Evolutionary conservation across 2,888 invertebrate genomes (phyloP).

Genomic region (Lamellibrachia satsuma): DNA sequence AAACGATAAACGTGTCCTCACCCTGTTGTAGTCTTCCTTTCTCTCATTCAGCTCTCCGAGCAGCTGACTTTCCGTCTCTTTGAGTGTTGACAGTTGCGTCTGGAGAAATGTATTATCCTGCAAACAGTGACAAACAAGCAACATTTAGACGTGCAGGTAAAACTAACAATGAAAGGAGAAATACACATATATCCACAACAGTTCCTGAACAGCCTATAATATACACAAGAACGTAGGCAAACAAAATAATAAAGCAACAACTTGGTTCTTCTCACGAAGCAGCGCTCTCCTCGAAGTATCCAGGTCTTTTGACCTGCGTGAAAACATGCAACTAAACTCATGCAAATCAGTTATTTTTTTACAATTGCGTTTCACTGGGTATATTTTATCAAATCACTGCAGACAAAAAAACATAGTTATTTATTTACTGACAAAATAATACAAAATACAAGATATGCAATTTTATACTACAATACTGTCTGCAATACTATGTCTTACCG

Average conservation of each 20-base stretch:
- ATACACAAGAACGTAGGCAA: neutral
- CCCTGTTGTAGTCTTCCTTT: neutral
- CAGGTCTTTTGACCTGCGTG: neutral
- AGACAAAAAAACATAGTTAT: too few relatives aligned
- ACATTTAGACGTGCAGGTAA: neutral
- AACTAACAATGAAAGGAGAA: neutral
- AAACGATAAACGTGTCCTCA: neutral
- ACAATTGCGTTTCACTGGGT: too few relatives aligned
- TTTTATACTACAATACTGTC: too few relatives aligned
- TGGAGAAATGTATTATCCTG: neutral
- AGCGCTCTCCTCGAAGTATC: neutral
- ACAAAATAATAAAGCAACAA: neutral
- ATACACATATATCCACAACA: neutral
- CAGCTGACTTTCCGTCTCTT: neutral
- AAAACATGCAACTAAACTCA: neutral
- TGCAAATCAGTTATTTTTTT: too few relatives aligned
- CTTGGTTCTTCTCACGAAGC: neutral
- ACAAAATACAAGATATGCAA: too few relatives aligned
- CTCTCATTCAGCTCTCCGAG: neutral
- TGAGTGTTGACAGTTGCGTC: neutral
- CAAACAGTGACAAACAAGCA: neutral
- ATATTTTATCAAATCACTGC: too few relatives aligned
- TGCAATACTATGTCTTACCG: too few relatives aligned
- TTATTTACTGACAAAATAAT: too few relatives aligned
- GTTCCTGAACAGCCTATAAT: neutral